Percentiles rank a stretch among this genome's conserved stretches.
These are phyloP conservation scores for Alces alces DNA, from an alignment of 2,113 vertebrate genomes.

Conservation along the genomic window DNA sequence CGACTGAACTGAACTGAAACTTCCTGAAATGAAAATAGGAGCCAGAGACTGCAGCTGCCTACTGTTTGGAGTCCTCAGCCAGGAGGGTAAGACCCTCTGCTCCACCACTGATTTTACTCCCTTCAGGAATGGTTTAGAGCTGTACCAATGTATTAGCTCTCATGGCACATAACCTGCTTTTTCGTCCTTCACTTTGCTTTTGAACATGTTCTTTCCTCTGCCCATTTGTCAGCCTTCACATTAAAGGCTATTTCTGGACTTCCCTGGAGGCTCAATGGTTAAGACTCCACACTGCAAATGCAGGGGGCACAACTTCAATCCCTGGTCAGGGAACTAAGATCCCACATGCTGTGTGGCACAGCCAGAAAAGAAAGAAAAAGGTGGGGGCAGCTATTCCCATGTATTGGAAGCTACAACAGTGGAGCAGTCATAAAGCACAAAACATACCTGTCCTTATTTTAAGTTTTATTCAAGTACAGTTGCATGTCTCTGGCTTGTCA, in stretches of 20 bases:
- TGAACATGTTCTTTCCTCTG: not conserved
- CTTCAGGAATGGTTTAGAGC: not conserved
- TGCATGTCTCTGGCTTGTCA: not conserved
- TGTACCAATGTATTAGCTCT: not conserved
- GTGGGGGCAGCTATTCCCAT: fast-evolving
- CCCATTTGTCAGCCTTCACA: not conserved
- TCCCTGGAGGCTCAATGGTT: not conserved
- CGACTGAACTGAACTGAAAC: not conserved
- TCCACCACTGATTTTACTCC: not conserved
- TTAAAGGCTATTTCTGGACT: not conserved
- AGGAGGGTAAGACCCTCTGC: not conserved
- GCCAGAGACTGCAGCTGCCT: too few relatives aligned
- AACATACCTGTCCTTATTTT: not conserved
- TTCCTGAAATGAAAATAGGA: not conserved
- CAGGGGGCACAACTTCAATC: not conserved
- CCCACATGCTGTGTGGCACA: not conserved
- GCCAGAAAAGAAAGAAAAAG: not conserved
- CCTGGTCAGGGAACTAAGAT: not conserved
- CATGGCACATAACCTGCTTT: not conserved
- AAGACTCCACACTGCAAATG: not conserved
- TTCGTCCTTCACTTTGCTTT: not conserved
- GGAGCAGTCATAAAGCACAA: not conserved
- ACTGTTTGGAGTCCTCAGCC: not conserved
- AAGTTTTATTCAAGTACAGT: not conserved
- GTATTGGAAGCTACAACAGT: not conserved